Conservation (phyloP, 2,888 invertebrate genomes). For the Germaria angustata region DNA sequence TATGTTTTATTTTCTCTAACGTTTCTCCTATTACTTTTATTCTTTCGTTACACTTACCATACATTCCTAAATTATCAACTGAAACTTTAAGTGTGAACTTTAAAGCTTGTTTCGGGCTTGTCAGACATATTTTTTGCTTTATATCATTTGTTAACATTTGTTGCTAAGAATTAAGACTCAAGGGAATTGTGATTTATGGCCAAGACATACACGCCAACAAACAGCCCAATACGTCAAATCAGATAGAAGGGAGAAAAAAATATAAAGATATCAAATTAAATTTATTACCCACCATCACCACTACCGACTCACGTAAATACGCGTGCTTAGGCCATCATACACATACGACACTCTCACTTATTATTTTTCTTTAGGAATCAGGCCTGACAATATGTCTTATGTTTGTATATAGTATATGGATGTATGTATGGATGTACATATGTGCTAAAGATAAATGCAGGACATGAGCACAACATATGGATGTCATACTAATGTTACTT, state of each 20-base stretch:
- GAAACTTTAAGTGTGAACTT: constrained; percentile 36
- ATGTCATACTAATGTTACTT: constrained; percentile 54
- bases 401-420: too few species aligned
- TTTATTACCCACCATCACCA: constrained; percentile 71
- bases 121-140: constrained; percentile 12
- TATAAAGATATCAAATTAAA: constrained; percentile 73
- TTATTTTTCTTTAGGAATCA: background rate
- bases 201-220: constrained; percentile 25
- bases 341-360: background rate
- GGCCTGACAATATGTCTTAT: too few species aligned
- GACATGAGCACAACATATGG: constrained; percentile 58
- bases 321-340: background rate
- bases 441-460: constrained; percentile 49
- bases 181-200: constrained; percentile 74
- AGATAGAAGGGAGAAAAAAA: background rate
- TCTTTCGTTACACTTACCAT: background rate
- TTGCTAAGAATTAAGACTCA: constrained; percentile 50
- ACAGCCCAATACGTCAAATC: constrained; percentile 22
- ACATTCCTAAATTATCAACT: background rate
- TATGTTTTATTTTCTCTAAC: too few species aligned
- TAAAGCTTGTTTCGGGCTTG: background rate
- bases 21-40: too few species aligned
- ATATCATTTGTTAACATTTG: constrained; percentile 64
- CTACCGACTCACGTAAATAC: constrained; percentile 45
- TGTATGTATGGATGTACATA: background rate